Conservation (phyloP, 2,888 invertebrate genomes). For the Crocallis elinguaria region DNA sequence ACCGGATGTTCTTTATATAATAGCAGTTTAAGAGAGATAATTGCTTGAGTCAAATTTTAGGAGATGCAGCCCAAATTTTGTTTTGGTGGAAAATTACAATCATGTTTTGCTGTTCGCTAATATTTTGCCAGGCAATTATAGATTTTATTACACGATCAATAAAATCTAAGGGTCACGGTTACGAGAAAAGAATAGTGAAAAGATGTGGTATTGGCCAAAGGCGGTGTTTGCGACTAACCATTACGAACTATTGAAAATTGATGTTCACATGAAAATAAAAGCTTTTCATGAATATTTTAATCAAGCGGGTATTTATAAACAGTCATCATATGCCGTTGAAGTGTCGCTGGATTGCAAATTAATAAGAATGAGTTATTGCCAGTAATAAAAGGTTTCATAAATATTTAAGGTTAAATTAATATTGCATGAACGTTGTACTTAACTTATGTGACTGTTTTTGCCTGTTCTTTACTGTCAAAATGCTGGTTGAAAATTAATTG, state of each 20-base stretch:
- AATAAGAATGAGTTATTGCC: slow-evolving; percentile 1
- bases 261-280: slow-evolving; percentile 50
- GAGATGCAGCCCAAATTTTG: neutral
- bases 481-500: too few relatives aligned
- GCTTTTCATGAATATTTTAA: slow-evolving; percentile 58
- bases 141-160: neutral
- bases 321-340: slow-evolving; percentile 25
- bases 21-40: neutral
- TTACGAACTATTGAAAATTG: slow-evolving; percentile 62
- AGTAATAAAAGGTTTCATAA: neutral
- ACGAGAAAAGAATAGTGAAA: neutral
- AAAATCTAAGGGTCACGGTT: neutral
- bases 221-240: slow-evolving; percentile 57
- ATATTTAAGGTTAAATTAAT: neutral
- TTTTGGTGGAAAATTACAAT: slow-evolving; percentile 14
- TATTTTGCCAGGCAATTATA: slow-evolving; percentile 4
- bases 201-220: slow-evolving; percentile 27
- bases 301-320: slow-evolving; percentile 37
- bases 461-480: too few relatives aligned
- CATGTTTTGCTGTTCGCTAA: slow-evolving; percentile 49
- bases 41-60: neutral
- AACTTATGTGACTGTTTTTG: too few relatives aligned
- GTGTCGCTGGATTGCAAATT: slow-evolving; percentile 19
- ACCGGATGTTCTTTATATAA: neutral
- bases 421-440: neutral